Conservation (phyloP, 2,888 invertebrate genomes). For the Spilosoma lubricipeda region DNA sequence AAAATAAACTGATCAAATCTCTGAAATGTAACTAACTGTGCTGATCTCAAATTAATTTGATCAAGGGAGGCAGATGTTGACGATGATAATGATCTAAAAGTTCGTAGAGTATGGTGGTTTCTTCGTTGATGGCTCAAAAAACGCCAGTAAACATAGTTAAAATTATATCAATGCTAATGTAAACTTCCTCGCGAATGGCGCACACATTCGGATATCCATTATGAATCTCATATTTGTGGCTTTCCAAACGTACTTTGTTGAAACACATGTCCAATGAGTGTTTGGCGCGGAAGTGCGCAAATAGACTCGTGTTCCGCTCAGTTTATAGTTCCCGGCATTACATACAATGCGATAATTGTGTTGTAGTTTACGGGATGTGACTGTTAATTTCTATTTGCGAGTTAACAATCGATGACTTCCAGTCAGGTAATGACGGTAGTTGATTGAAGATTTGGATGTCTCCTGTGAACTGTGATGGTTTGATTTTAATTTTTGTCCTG, state of each 20-base stretch:
- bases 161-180: background rate
- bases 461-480: background rate
- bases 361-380: background rate
- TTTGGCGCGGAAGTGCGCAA: constrained; percentile 52
- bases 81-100: background rate
- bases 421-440: background rate
- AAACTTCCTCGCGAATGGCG: constrained; percentile 1
- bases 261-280: constrained; percentile 17
- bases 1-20: background rate
- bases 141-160: background rate
- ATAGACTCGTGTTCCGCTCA: constrained; percentile 40
- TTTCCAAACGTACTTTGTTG: constrained; percentile 15
- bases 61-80: background rate
- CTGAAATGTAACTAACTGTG: background rate
- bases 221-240: constrained; percentile 5
- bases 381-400: constrained; percentile 6
- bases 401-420: constrained; percentile 2
- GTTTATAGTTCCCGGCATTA: constrained; percentile 40
- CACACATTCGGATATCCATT: background rate
- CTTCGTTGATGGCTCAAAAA: background rate
- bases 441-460: background rate
- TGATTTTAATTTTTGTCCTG: background rate
- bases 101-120: background rate
- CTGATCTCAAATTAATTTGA: background rate
- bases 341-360: constrained; percentile 25